Evolutionary conservation across 2,797 vertebrate species (phyloP).

Genomic region (Rallus crepitans): DNA sequence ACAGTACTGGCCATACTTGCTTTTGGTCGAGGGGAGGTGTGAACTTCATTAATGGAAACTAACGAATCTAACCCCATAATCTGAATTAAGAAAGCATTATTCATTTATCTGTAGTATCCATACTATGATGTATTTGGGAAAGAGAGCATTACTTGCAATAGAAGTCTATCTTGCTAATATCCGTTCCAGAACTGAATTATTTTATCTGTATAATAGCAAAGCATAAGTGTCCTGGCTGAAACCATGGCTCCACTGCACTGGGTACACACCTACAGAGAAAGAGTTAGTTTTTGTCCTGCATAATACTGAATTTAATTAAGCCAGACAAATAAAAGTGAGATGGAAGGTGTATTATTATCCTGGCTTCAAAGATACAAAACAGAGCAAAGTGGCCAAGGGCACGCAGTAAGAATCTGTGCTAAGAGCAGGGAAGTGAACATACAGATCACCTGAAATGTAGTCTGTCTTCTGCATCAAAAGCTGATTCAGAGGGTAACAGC

Average conservation of each 20-base stretch:
- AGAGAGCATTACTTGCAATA: neutral
- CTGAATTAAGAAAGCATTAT: neutral
- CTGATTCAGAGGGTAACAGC: neutral
- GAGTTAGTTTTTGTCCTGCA: neutral
- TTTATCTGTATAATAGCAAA: neutral
- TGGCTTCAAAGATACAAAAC: neutral
- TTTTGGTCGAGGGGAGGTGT: neutral
- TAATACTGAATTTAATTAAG: constrained; percentile 2
- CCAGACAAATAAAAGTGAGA: neutral
- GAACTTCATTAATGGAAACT: neutral
- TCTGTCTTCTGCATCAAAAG: neutral
- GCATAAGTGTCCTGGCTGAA: neutral
- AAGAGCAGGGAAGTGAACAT: neutral
- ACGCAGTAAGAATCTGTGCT: neutral
- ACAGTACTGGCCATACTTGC: neutral
- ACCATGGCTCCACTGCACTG: neutral
- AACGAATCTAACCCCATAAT: neutral
- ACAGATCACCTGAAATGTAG: neutral
- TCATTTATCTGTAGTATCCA: neutral
- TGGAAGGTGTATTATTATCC: neutral
- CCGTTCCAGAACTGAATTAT: neutral
- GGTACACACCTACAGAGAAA: neutral
- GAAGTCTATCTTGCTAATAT: neutral
- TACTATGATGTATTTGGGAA: neutral
- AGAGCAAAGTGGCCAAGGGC: neutral